phyloP scores from a whole-genome alignment of 2,888 invertebrate species.

The Pseudococcus viburni region DNA sequence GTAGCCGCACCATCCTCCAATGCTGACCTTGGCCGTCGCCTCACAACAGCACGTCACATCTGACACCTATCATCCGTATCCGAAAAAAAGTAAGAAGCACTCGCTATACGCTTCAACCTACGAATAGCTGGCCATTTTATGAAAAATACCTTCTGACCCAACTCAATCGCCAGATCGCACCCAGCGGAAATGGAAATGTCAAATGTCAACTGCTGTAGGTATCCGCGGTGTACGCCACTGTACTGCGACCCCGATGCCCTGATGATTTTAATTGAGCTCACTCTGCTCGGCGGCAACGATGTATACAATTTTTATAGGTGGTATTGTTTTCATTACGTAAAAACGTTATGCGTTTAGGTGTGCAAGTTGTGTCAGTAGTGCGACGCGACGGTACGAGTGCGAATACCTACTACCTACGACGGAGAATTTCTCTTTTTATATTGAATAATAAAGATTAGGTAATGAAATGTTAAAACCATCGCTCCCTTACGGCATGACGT shows the following conservation, averaged over 20 bases:
- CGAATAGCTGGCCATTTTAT: neutral
- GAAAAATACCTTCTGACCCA: neutral
- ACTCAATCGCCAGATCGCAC: no score
- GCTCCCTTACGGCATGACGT: constrained; percentile 25
- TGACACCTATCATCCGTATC: no score
- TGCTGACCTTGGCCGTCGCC: no score
- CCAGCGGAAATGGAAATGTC: neutral
- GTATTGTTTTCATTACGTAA: neutral
- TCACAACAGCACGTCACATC: no score
- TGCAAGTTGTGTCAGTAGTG: constrained; percentile 43
- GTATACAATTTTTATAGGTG: neutral
- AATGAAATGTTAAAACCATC: constrained; percentile 41
- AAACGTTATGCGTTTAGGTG: neutral
- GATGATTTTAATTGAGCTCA: neutral
- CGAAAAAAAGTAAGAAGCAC: no score
- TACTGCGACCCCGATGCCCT: neutral
- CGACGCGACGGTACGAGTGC: neutral
- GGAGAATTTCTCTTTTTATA: constrained; percentile 39
- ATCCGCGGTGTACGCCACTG: neutral
- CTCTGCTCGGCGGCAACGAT: neutral
- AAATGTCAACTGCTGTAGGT: neutral
- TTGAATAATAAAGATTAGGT: constrained; percentile 46
- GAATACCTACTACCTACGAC: neutral
- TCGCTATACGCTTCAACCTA: neutral
- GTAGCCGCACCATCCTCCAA: no score